phyloP scores from a whole-genome alignment of 2,888 invertebrate species.

The Parthenolecanium corni region DNA sequence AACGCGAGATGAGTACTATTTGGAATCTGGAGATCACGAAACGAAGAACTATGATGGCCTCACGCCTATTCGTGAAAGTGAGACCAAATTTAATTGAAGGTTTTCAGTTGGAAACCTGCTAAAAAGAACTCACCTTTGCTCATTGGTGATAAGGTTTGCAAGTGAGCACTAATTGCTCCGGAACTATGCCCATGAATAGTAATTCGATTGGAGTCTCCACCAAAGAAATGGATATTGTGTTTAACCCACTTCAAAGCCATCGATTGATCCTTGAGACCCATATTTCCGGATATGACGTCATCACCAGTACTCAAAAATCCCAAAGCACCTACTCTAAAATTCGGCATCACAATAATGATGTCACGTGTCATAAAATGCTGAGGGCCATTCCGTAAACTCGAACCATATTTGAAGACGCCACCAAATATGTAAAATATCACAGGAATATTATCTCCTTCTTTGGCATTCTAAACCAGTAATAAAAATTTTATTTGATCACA shows the following conservation, averaged over 20 bases:
- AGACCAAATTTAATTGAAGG: no score
- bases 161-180: constrained; percentile 23
- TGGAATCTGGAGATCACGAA: no score
- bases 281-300: constrained; percentile 21
- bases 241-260: constrained; percentile 24
- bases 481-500: no score
- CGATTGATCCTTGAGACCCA: constrained; percentile 29
- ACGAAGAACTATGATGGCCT: no score
- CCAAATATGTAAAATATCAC: constrained; percentile 46
- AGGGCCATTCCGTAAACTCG: constrained; percentile 23
- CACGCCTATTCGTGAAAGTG: no score
- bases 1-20: no score
- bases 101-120: no score
- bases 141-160: constrained; percentile 29
- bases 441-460: constrained; percentile 33
- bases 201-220: constrained; percentile 27
- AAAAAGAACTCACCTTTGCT: constrained; percentile 31
- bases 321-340: constrained; percentile 32
- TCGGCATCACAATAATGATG: constrained; percentile 31
- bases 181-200: constrained; percentile 30
- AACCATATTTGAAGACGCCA: constrained; percentile 39
- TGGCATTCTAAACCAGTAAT: constrained; percentile 6
- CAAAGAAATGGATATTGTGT: constrained; percentile 25
- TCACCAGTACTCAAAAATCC: constrained; percentile 29
- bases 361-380: constrained; percentile 32